These are phyloP conservation scores for Phataginus tetradactyla DNA, from an alignment of 2,797 vertebrate species.

Conservation along the genomic window DNA sequence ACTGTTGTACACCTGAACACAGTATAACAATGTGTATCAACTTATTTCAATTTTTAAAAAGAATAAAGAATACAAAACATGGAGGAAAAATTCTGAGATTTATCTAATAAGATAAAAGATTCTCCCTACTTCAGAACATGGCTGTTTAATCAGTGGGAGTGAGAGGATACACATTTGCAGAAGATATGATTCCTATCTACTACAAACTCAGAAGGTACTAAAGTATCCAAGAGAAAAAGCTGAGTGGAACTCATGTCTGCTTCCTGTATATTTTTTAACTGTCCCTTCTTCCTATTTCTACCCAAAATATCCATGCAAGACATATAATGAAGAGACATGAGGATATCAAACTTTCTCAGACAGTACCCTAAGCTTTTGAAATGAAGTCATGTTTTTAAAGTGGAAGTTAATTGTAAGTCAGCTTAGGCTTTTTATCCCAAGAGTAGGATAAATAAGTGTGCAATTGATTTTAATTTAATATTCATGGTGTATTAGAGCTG, in stretches of 20 bases:
- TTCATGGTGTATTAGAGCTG: constrained; percentile 76
- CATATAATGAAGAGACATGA: constrained; percentile 59
- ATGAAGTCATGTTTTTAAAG: constrained; percentile 78
- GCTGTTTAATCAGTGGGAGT: not conserved
- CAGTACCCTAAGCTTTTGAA: constrained; percentile 64
- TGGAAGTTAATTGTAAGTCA: constrained; percentile 77
- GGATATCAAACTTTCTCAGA: constrained; percentile 65
- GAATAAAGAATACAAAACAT: too few relatives aligned
- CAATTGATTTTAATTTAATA: constrained; percentile 83
- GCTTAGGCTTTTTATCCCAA: constrained; percentile 77
- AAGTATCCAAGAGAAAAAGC: not conserved
- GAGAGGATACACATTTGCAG: not conserved
- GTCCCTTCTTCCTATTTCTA: not conserved
- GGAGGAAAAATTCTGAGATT: too few relatives aligned
- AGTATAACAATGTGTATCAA: too few relatives aligned
- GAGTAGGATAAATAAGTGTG: constrained; percentile 80
- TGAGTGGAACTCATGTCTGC: not conserved
- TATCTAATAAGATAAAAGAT: not conserved
- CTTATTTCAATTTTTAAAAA: too few relatives aligned
- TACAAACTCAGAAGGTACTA: not conserved
- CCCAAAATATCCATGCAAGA: not conserved
- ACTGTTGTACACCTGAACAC: too few relatives aligned
- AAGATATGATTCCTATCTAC: not conserved
- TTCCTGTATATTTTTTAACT: constrained; percentile 29
- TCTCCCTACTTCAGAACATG: not conserved